Base-by-base conservation (phyloP, 2,113 vertebrate genomes). In the Leucopternis melanops region DNA sequence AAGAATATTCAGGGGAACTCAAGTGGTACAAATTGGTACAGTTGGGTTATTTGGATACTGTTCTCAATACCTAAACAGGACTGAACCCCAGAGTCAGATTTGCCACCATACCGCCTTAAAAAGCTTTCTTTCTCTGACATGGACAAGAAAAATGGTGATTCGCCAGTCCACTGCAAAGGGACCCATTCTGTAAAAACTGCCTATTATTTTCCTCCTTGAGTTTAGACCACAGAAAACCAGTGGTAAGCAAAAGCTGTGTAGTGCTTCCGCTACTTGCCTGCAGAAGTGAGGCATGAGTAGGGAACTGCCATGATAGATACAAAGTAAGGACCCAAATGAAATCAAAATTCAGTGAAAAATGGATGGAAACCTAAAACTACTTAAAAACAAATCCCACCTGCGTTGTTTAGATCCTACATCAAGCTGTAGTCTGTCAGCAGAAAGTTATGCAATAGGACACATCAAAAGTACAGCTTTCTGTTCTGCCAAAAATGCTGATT, bases 51-150 rank as follows among this genome's bases (percentile, higher is more conserved):
- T 81, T 63, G 38, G 34, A 61, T 8, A 17, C 9, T 27, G 4
- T 34, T 69, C 17, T 45, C 7, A 75, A 29, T 20, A 59, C 1
- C 9, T 59, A 21, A 62, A 58, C 2, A 59, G 31, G 5, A 12
- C 16, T 15, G 25, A 80, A 54, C 6, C 2, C 7, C 11, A 58
- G 44, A 71, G 5, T 57, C 34, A 82, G 23, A 63, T 58, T 45
- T 86, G 10, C 12, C 13, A 36, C 8, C 17, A 18, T 7, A 36
- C 0, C 0, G 2, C 16, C 25, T 69, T 42, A 62, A 66, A 38
- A 29, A 69, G 2, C 3, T 38, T 69, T 26, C 4, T 66, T 69
- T 52, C 23, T 36, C 55, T 69, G 25, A 31, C 18, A 93, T 6
- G 7, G 8, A 10, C 27, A 77, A 66, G 9, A 88, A 77, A 86